Conservation (phyloP, 2,888 invertebrate genomes). For the Willowsia nigromaculata region DNA sequence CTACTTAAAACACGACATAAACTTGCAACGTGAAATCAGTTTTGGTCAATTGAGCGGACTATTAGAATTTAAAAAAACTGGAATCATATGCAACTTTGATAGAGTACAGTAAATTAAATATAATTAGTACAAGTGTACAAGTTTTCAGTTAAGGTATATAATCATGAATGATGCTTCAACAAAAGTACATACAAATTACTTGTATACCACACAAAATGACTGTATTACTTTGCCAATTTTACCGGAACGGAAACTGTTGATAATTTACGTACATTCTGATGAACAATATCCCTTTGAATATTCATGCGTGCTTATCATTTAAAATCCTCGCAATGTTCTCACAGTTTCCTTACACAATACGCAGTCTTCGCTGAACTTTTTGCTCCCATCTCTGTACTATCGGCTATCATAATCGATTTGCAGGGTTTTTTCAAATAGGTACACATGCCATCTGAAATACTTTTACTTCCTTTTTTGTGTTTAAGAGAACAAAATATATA, state of each 20-base stretch:
- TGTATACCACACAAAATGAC: slow-evolving; percentile 24
- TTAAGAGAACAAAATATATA: background rate
- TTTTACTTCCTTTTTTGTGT: no score
- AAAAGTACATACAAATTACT: background rate
- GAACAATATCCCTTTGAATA: no score
- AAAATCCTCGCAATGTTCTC: no score
- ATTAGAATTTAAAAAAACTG: slow-evolving; percentile 18
- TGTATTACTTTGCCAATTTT: slow-evolving; percentile 47
- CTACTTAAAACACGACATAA: background rate
- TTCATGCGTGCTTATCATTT: no score
- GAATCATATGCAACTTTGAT: background rate
- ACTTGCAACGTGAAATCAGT: slow-evolving; percentile 29
- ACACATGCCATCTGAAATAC: no score
- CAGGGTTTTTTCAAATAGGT: background rate
- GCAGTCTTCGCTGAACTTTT: no score
- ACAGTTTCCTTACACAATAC: no score
- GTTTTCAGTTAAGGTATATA: background rate
- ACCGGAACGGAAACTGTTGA: background rate
- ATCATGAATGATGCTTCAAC: slow-evolving; percentile 9
- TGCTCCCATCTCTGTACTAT: no score
- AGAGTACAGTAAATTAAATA: no score
- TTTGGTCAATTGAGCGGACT: slow-evolving; percentile 69
- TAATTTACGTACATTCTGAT: background rate
- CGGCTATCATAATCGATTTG: no score
- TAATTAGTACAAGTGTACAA: no score